Percentiles rank a stretch among this genome's conserved stretches.
Evolutionary conservation across 2,797 vertebrate species (phyloP).

Genomic region (Tapirus indicus): DNA sequence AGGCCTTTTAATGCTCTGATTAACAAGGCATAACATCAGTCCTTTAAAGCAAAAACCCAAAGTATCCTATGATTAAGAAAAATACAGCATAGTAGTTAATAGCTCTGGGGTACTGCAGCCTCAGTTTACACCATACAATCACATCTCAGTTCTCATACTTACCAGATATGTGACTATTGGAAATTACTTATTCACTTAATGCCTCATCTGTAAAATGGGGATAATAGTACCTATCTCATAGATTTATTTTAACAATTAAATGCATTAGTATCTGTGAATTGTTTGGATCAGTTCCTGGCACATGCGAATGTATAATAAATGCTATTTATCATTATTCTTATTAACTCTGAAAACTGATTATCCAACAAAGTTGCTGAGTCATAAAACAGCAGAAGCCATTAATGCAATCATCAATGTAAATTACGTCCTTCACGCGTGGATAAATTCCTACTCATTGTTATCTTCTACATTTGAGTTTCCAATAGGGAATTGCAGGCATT

Average conservation of each 20-base stretch:
- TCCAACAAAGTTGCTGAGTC: not conserved
- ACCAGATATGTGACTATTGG: not conserved
- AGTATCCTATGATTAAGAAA: not conserved
- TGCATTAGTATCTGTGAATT: not conserved
- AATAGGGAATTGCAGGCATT: not conserved
- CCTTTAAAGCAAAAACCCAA: not conserved
- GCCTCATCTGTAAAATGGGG: not conserved
- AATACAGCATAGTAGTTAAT: not conserved
- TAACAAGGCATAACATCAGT: not conserved
- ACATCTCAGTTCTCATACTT: not conserved
- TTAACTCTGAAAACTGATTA: not conserved
- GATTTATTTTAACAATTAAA: not conserved
- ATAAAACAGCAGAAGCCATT: not conserved
- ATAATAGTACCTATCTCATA: not conserved
- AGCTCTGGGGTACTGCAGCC: not conserved
- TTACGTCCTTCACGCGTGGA: not conserved
- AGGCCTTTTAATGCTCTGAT: not conserved
- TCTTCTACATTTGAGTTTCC: not conserved
- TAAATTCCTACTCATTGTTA: not conserved
- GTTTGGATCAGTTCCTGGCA: not conserved
- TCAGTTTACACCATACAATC: not conserved
- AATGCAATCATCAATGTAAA: not conserved
- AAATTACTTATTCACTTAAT: not conserved
- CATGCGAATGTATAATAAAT: not conserved
- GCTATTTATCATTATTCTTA: not conserved